Evolutionary conservation across 2,113 vertebrate genomes (phyloP).

Genomic region (Atractosteus spatula): DNA sequence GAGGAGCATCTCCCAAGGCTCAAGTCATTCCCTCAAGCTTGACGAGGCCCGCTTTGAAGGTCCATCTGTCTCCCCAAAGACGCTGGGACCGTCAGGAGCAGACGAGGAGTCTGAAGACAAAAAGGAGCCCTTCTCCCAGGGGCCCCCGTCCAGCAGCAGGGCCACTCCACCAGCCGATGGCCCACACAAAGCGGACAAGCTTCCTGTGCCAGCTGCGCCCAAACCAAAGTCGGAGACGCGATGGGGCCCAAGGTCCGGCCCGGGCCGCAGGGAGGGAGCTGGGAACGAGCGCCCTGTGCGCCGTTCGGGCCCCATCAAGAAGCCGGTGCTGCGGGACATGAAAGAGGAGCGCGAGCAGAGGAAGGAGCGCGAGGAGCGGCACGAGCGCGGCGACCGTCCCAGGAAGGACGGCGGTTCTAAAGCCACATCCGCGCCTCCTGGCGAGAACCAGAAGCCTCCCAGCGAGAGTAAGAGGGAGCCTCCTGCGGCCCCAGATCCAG

Average conservation of each 20-base stretch:
- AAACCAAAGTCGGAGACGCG: constrained; percentile 90
- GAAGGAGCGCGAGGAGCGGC: constrained; percentile 83
- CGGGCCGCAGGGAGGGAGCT: constrained; percentile 77
- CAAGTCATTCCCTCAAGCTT: constrained; percentile 78
- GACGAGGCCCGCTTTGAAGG: constrained; percentile 82
- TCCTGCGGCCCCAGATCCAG: constrained; percentile 27
- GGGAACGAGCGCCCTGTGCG: constrained; percentile 82
- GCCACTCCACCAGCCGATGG: constrained; percentile 52
- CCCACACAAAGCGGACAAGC: constrained; percentile 82
- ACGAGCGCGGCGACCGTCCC: constrained; percentile 71
- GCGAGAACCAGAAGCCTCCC: constrained; percentile 59
- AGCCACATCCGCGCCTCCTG: constrained; percentile 50
- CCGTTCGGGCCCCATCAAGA: constrained; percentile 94
- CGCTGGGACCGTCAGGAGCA: constrained; percentile 68
- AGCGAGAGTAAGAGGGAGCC: constrained; percentile 50
- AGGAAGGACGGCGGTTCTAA: constrained; percentile 68
- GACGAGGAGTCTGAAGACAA: constrained; percentile 79
- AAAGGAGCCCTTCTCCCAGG: constrained; percentile 74
- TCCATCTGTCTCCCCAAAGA: constrained; percentile 58
- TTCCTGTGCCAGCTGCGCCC: constrained; percentile 57
- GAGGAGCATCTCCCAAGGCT: constrained; percentile 84
- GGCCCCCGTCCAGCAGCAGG: constrained; percentile 53
- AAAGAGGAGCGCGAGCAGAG: constrained; percentile 93
- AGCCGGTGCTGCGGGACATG: constrained; percentile 94
- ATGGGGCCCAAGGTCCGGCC: constrained; percentile 84